Evolutionary conservation across 2,797 vertebrate species (phyloP).

Genomic region (Neosalanx taihuensis): DNA sequence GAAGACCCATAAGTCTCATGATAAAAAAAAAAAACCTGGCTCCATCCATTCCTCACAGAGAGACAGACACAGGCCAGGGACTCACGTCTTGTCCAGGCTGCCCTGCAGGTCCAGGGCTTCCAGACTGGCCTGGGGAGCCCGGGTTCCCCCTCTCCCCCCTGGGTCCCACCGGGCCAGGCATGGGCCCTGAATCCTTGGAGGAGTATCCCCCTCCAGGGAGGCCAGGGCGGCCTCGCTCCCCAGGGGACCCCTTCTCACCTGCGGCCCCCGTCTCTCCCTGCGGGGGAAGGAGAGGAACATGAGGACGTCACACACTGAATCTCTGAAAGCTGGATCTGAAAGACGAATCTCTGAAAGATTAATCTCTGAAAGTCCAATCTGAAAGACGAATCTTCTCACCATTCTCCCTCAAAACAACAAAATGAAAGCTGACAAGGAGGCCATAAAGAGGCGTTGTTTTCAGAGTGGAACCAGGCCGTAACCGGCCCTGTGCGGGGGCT

Average conservation of each 20-base stretch:
- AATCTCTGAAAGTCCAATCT: not conserved
- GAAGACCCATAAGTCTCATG: conserved; percentile 18
- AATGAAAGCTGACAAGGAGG: not conserved
- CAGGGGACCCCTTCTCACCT: conserved; percentile 81
- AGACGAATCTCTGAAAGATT: not conserved
- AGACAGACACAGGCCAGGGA: not conserved
- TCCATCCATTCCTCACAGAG: not conserved
- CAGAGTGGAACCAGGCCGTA: not conserved
- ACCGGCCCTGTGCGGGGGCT: not conserved
- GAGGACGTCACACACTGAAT: not conserved
- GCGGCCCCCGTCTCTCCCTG: conserved; percentile 86
- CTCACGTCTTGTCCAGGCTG: conserved; percentile 85
- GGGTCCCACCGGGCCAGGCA: conserved; percentile 82
- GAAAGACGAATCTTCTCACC: not conserved
- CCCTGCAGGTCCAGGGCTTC: conserved; percentile 75
- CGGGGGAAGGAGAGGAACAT: not conserved
- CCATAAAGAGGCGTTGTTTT: not conserved
- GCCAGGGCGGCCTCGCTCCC: conserved; percentile 91
- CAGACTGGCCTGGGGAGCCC: conserved; percentile 75
- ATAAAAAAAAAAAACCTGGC: conserved; percentile 12
- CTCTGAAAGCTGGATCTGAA: not conserved
- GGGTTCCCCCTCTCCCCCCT: conserved; percentile 85
- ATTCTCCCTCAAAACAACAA: not conserved
- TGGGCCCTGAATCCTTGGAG: conserved; percentile 83
- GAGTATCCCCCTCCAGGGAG: conserved; percentile 75